Evolutionary conservation across 2,888 invertebrate species (phyloP).

Genomic region (Tipula confusa): DNA sequence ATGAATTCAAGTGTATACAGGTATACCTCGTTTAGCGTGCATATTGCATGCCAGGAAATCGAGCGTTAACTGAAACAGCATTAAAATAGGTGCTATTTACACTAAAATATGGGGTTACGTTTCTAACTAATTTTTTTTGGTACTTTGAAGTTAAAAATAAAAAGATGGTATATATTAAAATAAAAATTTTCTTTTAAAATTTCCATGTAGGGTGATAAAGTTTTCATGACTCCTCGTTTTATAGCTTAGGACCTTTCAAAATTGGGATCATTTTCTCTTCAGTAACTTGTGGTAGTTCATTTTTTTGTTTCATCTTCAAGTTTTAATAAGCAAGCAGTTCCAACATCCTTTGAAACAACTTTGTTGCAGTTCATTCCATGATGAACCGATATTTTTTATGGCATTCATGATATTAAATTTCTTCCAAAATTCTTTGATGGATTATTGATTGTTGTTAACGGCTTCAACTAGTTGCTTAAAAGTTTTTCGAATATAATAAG

Average conservation of each 20-base stretch:
- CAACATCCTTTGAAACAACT: neutral
- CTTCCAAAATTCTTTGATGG: neutral
- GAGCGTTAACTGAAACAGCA: neutral
- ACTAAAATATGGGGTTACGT: neutral
- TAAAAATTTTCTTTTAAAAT: neutral
- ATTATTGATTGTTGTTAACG: too few species aligned
- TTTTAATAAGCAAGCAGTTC: neutral
- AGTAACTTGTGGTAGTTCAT: too few species aligned
- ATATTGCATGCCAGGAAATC: neutral
- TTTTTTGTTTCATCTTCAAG: too few species aligned
- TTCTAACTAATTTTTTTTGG: neutral
- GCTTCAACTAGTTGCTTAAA: neutral
- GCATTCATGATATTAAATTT: neutral
- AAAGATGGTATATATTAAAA: neutral
- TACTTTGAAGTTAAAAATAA: neutral
- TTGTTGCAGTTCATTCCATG: neutral
- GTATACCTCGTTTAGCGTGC: too few species aligned
- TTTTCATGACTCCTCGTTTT: too few species aligned
- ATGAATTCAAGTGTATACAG: too few species aligned
- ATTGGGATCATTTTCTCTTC: too few species aligned
- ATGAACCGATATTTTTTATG: neutral
- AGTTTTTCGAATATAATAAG: neutral
- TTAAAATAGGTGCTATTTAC: neutral
- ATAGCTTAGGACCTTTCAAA: too few species aligned
- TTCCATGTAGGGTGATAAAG: too few species aligned